Evolutionary conservation across 1,140 invertebrate species (phyloP).

Genomic region (Gonatopus flavifemur): DNA sequence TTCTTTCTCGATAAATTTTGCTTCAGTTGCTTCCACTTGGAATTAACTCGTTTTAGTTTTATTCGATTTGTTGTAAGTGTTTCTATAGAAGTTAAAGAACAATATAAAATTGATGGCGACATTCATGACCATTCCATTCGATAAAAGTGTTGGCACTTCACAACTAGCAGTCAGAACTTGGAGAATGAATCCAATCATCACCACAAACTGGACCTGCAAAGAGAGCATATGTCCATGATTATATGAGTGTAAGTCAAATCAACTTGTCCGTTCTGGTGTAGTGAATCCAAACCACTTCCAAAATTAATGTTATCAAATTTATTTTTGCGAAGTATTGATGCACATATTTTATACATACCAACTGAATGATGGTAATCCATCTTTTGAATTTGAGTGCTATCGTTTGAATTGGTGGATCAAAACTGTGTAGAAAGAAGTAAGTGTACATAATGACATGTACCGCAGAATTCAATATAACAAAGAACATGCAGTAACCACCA

Average conservation of each 20-base stretch:
- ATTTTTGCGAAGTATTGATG: no score
- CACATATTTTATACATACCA: no score
- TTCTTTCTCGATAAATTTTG: no score
- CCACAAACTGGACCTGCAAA: slow-evolving; percentile 17
- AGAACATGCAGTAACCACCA: rapidly evolving
- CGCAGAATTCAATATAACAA: not conserved
- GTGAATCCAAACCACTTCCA: no score
- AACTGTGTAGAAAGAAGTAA: not conserved
- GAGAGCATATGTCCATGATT: no score
- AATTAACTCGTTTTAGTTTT: no score
- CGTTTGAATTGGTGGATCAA: not conserved
- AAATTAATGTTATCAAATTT: not conserved
- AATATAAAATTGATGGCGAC: slow-evolving; percentile 6
- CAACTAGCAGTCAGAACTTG: slow-evolving; percentile 1
- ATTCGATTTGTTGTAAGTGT: slow-evolving; percentile 2
- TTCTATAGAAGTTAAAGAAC: slow-evolving; percentile 15
- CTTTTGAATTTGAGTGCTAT: not conserved
- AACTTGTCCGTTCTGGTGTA: no score
- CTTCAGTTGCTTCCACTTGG: no score
- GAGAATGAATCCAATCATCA: not conserved
- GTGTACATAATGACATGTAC: slow-evolving; percentile 13
- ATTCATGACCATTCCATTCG: not conserved
- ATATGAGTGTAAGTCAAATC: no score
- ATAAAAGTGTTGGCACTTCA: not conserved
- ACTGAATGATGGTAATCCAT: not conserved